A percentile compares a stretch with the other conserved stretches of the same genome.
phyloP scores from a whole-genome alignment of 2,113 vertebrate genomes.

The Dipodomys spectabilis region DNA sequence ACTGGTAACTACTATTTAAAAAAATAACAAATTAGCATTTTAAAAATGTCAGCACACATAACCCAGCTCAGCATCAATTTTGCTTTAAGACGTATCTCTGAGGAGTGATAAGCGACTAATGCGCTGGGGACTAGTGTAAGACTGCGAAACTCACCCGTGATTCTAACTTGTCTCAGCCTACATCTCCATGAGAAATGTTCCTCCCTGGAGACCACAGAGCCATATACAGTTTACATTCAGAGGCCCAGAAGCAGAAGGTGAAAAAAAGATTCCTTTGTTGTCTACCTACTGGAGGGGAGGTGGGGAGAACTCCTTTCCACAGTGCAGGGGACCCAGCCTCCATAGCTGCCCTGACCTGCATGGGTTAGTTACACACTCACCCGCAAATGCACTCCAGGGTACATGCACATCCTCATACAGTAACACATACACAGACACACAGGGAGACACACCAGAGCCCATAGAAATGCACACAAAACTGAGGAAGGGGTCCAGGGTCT shows the following conservation, averaged over 20 bases:
- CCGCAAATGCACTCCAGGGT: rapidly evolving
- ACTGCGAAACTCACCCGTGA: background rate
- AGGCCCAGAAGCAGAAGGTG: background rate
- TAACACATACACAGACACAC: background rate
- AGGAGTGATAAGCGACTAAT: background rate
- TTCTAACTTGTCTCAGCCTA: background rate
- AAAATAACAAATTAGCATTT: background rate
- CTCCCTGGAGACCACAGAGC: conserved; percentile 31
- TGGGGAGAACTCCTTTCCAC: background rate
- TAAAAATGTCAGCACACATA: background rate
- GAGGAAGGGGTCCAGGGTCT: background rate
- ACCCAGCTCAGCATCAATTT: background rate
- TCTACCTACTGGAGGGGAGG: background rate
- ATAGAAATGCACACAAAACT: background rate
- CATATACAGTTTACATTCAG: background rate
- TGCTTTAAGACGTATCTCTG: background rate
- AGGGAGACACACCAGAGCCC: background rate
- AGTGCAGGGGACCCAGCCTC: rapidly evolving
- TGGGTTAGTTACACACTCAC: background rate
- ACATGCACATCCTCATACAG: background rate
- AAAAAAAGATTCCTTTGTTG: conserved; percentile 64
- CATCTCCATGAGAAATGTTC: conserved; percentile 43
- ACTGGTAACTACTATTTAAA: background rate
- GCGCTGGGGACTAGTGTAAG: background rate
- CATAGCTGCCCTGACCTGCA: rapidly evolving